Percentiles rank a stretch among this genome's conserved stretches.
Evolutionary conservation across 2,797 vertebrate species (phyloP).

Genomic region (Sylvilagus floridanus): DNA sequence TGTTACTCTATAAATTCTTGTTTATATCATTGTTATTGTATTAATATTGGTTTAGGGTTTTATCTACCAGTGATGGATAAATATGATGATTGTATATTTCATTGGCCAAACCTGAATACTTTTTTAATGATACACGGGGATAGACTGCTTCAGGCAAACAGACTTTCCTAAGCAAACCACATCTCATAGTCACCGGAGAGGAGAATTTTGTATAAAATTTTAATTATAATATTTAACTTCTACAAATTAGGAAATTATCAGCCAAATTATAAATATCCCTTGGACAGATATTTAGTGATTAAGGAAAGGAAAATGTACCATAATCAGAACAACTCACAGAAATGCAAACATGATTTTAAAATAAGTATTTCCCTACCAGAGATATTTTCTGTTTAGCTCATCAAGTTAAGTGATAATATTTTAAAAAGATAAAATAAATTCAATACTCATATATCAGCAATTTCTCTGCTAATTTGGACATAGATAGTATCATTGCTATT

Average conservation of each 20-base stretch:
- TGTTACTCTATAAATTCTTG: not conserved
- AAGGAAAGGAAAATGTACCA: not conserved
- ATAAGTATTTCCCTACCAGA: not conserved
- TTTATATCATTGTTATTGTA: not conserved
- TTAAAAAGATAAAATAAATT: not conserved
- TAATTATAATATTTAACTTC: constrained; percentile 10
- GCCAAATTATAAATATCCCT: constrained; percentile 16
- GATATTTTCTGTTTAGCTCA: not conserved
- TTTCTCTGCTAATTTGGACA: not conserved
- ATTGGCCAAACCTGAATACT: not conserved
- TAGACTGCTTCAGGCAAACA: not conserved
- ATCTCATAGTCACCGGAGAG: not conserved
- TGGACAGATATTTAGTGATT: not conserved
- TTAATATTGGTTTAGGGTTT: constrained; percentile 10
- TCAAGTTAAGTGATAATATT: not conserved
- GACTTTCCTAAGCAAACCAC: not conserved
- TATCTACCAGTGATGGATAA: not conserved
- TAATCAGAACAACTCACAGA: not conserved
- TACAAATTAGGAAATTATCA: not conserved
- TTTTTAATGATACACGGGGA: not conserved
- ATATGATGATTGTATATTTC: not conserved
- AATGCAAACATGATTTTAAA: constrained; percentile 9
- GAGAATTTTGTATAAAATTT: not conserved
- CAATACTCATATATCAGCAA: not conserved
- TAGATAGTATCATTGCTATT: not conserved